Base-by-base conservation (phyloP, 2,888 invertebrate genomes). In the Platypus cylindrus region DNA sequence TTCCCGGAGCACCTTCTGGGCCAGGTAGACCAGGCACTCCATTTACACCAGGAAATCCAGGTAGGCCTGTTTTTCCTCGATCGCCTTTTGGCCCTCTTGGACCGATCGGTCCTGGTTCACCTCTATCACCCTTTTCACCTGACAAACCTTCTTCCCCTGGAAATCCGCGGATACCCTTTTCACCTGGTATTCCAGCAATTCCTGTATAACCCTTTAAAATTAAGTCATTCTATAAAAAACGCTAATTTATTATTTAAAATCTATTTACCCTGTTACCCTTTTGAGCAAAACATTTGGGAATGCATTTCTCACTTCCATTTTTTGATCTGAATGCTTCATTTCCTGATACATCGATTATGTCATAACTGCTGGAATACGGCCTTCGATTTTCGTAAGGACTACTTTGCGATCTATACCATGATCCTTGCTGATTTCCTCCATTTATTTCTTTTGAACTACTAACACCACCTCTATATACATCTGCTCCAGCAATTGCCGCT, bases 121-220 rank as follows among this genome's bases (percentile, higher is more conserved):
- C 93, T 62, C 89, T 90, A 46, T 78, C 77, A 28, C 91, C 91
- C 62, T 89, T 90, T 2, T 85, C 73, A 9, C 90, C 90, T 45
- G 78, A 70, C n/a, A 81, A 71, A 25, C 90, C 90, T 65, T 87
- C 87, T 14, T 73, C 67, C 15, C 90, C 90, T 16, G 80, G 76
- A 56, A 81, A 87, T 26, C 90, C 90, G 24, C 71, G 71, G 43
- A 75, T 70, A 40, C 90, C 89, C 58, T 72, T 75, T 1, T 73
- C 71, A 5, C 90, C 90, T 32, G 72, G 64, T 3, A 70, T 63
- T 24, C 90, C 90, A 20, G 75, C 65, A 14, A 67, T 47, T 12
- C 90, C 86, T 2, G 82, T 80, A 30, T 73, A 65, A 34, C 87
- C 87, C 79, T 82, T 50, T 17, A 60, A 54, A 81, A 50, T 22